These are phyloP conservation scores for Chloroceryle amazona DNA, from an alignment of 2,797 vertebrate species.

Conservation along the genomic window DNA sequence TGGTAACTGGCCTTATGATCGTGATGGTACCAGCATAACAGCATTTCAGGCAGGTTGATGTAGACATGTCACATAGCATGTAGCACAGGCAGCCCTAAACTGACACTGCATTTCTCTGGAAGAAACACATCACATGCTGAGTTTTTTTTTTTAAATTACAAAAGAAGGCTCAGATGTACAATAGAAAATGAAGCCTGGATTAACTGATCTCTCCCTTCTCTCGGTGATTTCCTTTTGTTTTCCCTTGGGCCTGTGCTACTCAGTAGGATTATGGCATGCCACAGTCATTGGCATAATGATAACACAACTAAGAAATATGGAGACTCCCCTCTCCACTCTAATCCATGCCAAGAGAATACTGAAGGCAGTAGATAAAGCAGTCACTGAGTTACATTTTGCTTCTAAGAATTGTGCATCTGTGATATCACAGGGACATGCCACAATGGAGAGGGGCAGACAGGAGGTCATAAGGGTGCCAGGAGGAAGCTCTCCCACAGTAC, in stretches of 20 bases:
- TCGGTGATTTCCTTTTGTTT: slow-evolving; percentile 27
- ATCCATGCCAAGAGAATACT: slow-evolving; percentile 18
- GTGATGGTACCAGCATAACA: not conserved
- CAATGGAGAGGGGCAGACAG: too few relatives aligned
- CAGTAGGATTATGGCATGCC: slow-evolving; percentile 38
- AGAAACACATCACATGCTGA: not conserved
- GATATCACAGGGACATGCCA: too few relatives aligned
- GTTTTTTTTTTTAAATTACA: too few relatives aligned
- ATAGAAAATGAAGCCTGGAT: slow-evolving; percentile 23
- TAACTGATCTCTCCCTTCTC: slow-evolving; percentile 18
- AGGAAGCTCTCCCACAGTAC: too few relatives aligned
- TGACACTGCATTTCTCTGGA: not conserved
- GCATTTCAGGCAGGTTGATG: not conserved
- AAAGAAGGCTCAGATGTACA: not conserved
- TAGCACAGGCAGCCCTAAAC: not conserved
- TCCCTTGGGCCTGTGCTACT: not conserved
- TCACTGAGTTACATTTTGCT: slow-evolving; percentile 12
- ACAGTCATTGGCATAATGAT: slow-evolving; percentile 25
- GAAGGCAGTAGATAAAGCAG: slow-evolving; percentile 58
- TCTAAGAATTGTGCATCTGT: not conserved
- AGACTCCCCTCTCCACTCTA: not conserved
- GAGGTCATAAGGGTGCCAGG: too few relatives aligned
- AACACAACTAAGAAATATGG: slow-evolving; percentile 27
- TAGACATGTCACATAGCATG: not conserved
- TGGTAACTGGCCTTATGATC: not conserved